These are phyloP conservation scores for Cordilura impudica DNA, from an alignment of 2,888 invertebrate genomes.

Conservation along the genomic window DNA sequence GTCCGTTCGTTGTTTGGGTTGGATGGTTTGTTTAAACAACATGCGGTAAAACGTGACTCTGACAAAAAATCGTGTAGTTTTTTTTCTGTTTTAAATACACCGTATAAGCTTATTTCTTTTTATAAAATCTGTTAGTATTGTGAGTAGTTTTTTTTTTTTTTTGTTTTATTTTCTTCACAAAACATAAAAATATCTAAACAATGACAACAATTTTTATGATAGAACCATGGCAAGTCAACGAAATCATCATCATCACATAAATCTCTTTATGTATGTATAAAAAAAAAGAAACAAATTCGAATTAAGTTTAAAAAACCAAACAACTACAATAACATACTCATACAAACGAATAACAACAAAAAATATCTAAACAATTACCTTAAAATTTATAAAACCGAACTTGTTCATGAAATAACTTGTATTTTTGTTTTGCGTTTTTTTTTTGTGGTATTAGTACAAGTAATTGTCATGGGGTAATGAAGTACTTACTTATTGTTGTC, in stretches of 20 bases:
- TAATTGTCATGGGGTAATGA: conserved; percentile 39
- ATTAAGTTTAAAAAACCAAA: background rate
- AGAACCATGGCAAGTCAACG: conserved; percentile 52
- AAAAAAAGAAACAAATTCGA: conserved; percentile 2
- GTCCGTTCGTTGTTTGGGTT: background rate
- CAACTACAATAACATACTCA: conserved; percentile 8
- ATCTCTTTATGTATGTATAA: conserved; percentile 16
- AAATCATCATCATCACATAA: conserved; percentile 54
- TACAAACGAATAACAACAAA: background rate
- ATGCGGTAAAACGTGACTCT: conserved; percentile 62
- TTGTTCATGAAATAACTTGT: background rate
- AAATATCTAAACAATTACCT: background rate
- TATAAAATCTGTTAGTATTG: conserved; percentile 33
- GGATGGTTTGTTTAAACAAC: conserved; percentile 38
- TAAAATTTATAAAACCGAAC: background rate
- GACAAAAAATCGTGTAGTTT: conserved; percentile 63
- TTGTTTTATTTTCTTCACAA: background rate
- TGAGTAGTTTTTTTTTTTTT: background rate
- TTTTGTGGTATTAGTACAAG: conserved; percentile 23
- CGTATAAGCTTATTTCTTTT: conserved; percentile 6
- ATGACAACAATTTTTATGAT: conserved; percentile 62
- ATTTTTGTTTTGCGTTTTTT: background rate
- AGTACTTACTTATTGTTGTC: conserved; percentile 28
- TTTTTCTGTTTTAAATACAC: conserved; percentile 5
- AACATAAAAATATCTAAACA: conserved; percentile 56